phyloP scores from a whole-genome alignment of 2,797 vertebrate genomes.

The Squalus acanthias region DNA sequence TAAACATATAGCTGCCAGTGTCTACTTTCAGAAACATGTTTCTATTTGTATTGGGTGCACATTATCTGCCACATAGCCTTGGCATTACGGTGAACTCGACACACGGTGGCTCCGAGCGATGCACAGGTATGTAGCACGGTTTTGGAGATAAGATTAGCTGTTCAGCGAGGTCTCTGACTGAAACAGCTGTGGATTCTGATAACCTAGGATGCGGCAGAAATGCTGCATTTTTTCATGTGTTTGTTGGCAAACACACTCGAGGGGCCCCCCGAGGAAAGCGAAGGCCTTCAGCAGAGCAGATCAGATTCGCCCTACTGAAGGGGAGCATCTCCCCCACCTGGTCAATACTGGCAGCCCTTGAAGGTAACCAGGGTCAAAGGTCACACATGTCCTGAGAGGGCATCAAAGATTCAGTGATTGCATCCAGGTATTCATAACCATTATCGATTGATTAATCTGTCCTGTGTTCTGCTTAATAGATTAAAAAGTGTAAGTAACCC shows the following conservation, averaged over 20 bases:
- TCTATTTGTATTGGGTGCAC: slow-evolving; percentile 27
- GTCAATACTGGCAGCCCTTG: not conserved
- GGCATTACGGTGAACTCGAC: slow-evolving; percentile 31
- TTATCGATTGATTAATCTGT: not conserved
- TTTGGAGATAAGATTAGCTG: slow-evolving; percentile 32
- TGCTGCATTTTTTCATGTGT: slow-evolving; percentile 10
- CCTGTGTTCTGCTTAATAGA: not conserved
- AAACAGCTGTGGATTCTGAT: slow-evolving; percentile 34
- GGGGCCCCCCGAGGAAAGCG: not conserved
- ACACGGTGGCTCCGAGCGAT: slow-evolving; percentile 28
- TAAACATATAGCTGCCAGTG: slow-evolving; percentile 34
- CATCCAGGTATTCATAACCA: not conserved
- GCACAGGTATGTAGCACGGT: slow-evolving; percentile 29
- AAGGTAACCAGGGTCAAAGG: slow-evolving; percentile 7
- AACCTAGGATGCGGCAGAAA: slow-evolving; percentile 28
- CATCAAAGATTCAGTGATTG: not conserved
- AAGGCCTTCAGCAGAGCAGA: slow-evolving; percentile 14
- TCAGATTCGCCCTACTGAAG: not conserved
- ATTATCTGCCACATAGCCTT: slow-evolving; percentile 38
- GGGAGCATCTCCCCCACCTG: slow-evolving; percentile 29
- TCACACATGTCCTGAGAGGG: not conserved
- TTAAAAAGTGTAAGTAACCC: not conserved
- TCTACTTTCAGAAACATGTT: slow-evolving; percentile 38
- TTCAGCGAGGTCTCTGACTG: slow-evolving; percentile 26
- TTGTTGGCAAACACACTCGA: slow-evolving; percentile 32